Evolutionary conservation across 2,797 vertebrate species (phyloP), one percentile per base, ranked within the genome.

Genomic region (Heterohyrax brucei): DNA sequence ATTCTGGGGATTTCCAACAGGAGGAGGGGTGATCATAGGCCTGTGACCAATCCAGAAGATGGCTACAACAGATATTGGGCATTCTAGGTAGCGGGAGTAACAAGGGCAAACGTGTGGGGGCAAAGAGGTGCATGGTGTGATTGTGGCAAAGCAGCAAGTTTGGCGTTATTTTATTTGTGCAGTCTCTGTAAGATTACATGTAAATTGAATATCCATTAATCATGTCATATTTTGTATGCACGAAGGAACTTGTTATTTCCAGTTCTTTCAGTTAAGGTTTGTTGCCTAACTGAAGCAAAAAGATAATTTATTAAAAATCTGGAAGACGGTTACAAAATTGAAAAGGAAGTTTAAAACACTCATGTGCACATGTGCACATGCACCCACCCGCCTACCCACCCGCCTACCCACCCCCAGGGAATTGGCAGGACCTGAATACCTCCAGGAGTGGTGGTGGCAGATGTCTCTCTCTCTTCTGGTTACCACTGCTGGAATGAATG

Each of bases 221-320:
- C 76, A 86, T 66, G 88, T 64, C 82, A 64, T 64, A 33, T 46
- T 96, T 88, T 62, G 10, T 70, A 44, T 70, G 39, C 82, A 80
- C 8, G 16, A 87, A 83, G 26, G 46, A 86, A 64, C 12, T n/a
- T 68, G 8, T 86, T 80, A 83, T 85, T 84, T 83, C n/a, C 1
- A 76, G 4, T 66, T 70, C 33, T 87, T 78, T 83, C 56, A 80
- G 26, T 72, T 90, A 76, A 82, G 53, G 61, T 91, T 83, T 93
- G 39, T 89, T 92, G 77, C 39, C 59, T 83, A 88, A 83, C 30
- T 61, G 76, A 95, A 95, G 87, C 33, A 86, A 68, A 86, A 72
- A 90, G 12, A 10, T 1, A n/a, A 87, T 79, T 91, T 56, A 68
- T 80, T 82, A 90, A 75, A 92, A 88, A 80, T 10, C 22, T 75